Evolutionary conservation across 2,888 invertebrate species (phyloP), one percentile per base, ranked within the genome.

Genomic region (Melieria picta): DNA sequence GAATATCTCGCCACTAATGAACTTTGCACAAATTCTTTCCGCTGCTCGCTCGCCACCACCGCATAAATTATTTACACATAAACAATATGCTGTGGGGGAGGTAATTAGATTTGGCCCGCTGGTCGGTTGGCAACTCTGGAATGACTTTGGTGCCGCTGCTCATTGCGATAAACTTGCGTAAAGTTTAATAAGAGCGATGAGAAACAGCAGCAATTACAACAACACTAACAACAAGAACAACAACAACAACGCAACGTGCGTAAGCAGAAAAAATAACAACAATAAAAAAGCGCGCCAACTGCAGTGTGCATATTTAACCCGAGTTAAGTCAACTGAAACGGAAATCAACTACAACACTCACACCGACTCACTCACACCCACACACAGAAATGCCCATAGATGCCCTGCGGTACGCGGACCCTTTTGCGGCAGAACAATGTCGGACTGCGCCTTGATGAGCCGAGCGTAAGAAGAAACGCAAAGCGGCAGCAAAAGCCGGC

Each of bases 1-100:
- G 45, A 65, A 65, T 65, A 43, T 65, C 45, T 65, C 10, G 11
- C 43, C 43, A 45, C 64, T 65, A 65, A 65, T 55, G 45, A 45
- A 52, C 4, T 7, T 45, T 13, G 10, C n/a, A 11, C 13, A 45
- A 30, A 9, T 30, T 13, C 16, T 13, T 57, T 57, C 16, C 16
- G 9, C 60, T 45, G 46, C 47, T 47, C 30, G 13, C 5, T 47
- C 50, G 11, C 9, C 7, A 10, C 30, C 11, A 30, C 50, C 55
- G 56, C 30, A 71, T 66, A 71, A 61, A 65, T 71, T 66, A 61
- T 62, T 61, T 55, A 62, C 66, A 52, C 71, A 65, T 71, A 71
- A 66, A 71, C 46, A 56, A 52, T 69, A 69, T 45, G 52, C 45
- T 43, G 13, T 16, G 13, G 30, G 13, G 30, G 30, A 30, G 6